These are phyloP conservation scores for Melipona beecheii DNA, from an alignment of 2,888 invertebrate genomes.

Conservation along the genomic window DNA sequence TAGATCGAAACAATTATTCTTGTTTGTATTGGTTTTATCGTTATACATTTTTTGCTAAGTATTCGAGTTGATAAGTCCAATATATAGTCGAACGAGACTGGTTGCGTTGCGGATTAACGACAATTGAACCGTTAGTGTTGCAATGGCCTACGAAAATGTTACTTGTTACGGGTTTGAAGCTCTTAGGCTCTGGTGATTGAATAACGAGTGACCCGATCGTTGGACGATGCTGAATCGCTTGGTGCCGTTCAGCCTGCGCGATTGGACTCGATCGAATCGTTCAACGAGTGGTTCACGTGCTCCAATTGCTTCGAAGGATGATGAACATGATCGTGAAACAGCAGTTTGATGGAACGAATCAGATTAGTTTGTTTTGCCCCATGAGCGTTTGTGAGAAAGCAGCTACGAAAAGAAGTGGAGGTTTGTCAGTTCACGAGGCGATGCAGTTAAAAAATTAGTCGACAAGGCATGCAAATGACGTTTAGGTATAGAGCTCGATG, in stretches of 20 bases:
- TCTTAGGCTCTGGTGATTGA: neutral
- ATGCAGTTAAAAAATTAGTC: neutral
- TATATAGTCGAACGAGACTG: neutral
- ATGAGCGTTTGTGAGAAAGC: constrained; percentile 13
- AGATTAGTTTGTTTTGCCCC: neutral
- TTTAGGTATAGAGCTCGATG: constrained; percentile 10
- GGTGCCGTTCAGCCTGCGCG: too few relatives aligned
- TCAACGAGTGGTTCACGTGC: constrained; percentile 15
- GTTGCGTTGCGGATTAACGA: neutral
- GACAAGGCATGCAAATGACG: constrained; percentile 1
- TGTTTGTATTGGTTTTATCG: neutral
- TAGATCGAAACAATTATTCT: neutral
- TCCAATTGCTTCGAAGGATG: constrained; percentile 25
- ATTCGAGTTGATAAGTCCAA: constrained; percentile 7
- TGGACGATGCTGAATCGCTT: neutral
- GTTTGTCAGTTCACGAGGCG: neutral
- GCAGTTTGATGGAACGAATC: neutral
- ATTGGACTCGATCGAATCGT: constrained; percentile 17
- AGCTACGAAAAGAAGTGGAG: neutral
- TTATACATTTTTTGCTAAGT: neutral
- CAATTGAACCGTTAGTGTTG: neutral
- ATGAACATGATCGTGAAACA: neutral
- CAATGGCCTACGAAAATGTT: constrained; percentile 32
- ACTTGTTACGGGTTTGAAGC: constrained; percentile 33
- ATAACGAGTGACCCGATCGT: neutral